phyloP scores from a whole-genome alignment of 2,797 vertebrate species.

The Adelosebastes latens region DNA sequence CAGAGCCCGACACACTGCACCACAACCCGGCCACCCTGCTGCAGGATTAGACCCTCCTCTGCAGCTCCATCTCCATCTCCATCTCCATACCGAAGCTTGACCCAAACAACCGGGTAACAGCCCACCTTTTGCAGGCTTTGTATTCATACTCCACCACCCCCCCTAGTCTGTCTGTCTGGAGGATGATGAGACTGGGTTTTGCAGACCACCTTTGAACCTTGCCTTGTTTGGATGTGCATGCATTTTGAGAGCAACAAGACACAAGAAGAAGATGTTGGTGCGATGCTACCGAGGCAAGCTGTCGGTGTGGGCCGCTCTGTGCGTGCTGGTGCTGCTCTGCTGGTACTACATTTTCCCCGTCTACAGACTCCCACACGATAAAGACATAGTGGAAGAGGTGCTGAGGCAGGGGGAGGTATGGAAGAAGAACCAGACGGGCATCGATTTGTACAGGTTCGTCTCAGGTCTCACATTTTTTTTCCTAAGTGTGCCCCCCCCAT shows the following conservation, averaged over 20 bases:
- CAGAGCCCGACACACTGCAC: slow-evolving; percentile 40
- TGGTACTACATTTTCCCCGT: slow-evolving; percentile 94
- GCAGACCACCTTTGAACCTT: slow-evolving; percentile 3
- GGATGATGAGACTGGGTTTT: slow-evolving; percentile 51
- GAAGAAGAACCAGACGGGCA: slow-evolving; percentile 89
- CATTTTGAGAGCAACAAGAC: not conserved
- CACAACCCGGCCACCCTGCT: slow-evolving; percentile 13
- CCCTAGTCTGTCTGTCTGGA: not conserved
- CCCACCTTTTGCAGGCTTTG: not conserved
- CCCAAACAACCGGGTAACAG: not conserved
- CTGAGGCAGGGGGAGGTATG: slow-evolving; percentile 87
- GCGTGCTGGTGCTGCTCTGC: slow-evolving; percentile 91
- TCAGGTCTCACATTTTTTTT: slow-evolving; percentile 1
- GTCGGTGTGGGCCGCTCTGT: slow-evolving; percentile 90
- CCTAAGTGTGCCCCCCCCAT: not conserved
- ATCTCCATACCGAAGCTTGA: slow-evolving; percentile 34
- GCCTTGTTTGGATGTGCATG: not conserved
- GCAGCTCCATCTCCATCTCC: not conserved
- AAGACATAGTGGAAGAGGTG: slow-evolving; percentile 91
- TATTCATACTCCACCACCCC: slow-evolving; percentile 10
- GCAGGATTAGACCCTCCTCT: slow-evolving; percentile 4
- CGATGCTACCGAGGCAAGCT: slow-evolving; percentile 89
- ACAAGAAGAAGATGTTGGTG: slow-evolving; percentile 73
- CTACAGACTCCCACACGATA: slow-evolving; percentile 89
- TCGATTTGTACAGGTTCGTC: slow-evolving; percentile 89